Conservation (phyloP, 2,797 vertebrate species). For the Crossoptilon crossoptilon region DNA sequence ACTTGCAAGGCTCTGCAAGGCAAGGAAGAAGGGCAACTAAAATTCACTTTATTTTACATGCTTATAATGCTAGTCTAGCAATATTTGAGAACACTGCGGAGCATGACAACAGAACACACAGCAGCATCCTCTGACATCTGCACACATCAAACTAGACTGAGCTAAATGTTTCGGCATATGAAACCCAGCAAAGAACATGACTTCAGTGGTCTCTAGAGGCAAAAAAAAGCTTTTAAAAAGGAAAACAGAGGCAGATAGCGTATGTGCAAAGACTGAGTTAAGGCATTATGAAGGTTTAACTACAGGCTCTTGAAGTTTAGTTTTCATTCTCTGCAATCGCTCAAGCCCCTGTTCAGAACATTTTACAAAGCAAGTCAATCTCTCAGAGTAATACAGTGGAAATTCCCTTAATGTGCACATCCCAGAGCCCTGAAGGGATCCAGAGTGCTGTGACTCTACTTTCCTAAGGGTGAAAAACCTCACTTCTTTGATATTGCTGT, state of each 20-base stretch:
- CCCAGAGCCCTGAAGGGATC: not conserved
- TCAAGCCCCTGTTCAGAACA: not conserved
- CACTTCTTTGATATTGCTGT: not conserved
- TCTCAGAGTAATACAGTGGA: not conserved
- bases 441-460: not conserved
- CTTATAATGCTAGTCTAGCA: not conserved
- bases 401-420: conserved; percentile 12
- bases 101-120: not conserved
- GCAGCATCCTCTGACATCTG: not conserved
- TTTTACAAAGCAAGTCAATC: conserved; percentile 6
- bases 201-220: conserved; percentile 35
- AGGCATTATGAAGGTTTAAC: conserved; percentile 20
- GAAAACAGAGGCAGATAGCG: not conserved
- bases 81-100: not conserved
- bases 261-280: not conserved
- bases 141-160: not conserved
- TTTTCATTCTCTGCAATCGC: not conserved
- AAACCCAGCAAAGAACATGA: not conserved
- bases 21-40: not conserved
- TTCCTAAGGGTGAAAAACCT: conserved; percentile 27
- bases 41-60: not conserved
- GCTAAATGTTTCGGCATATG: not conserved
- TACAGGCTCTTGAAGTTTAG: not conserved
- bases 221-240: conserved; percentile 47
- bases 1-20: not conserved